Evolutionary conservation across 2,797 vertebrate species (phyloP), one percentile per base, ranked within the genome.

Genomic region (Tragelaphus oryx): DNA sequence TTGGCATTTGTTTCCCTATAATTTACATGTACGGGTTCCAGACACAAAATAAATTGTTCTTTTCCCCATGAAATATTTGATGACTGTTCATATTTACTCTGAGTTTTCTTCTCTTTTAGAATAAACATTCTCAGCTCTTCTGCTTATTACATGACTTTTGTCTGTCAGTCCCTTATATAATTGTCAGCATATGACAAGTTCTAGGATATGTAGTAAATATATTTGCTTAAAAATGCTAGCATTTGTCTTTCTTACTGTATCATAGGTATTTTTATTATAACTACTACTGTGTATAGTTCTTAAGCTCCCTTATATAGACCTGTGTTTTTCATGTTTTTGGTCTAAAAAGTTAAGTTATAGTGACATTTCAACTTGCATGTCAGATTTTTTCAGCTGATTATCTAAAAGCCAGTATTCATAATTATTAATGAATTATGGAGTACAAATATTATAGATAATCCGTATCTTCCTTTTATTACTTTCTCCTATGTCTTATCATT

Each of bases 1-100:
- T 57, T 78, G 48, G 78, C 30, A 33, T 81, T 48, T 89, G 75
- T 87, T 83, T 93, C 59, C 8, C 75, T 95, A 1, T 89, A 91
- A 92, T 81, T 89, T 76, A 83, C 28, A 44, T 91, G 60, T 13
- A 57, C 22, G 57, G 28, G 28, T 48, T 92, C 81, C 65, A 65
- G 13, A 79, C n/a, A 59, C 18, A 59, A 50, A 84, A 81, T 92
- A 84, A 92, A 65, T 92, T 59, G 22, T 92, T 95, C 33, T 12
- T 93, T 96, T 85, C 41, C 68, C 89, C 28, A 14, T 65, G 60
- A 94, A 24, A 54, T 83, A 89, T 87, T 92, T 80, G 59, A 91
- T 87, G 60, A 44, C 41, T 52, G 4, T 94, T 80, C 33, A 48
- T 84, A 54, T 92, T 95, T 92, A 78, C 46, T 59, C 30, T 80